These are phyloP conservation scores for Ormyrus thymus DNA, from an alignment of 2,888 invertebrate genomes.

Conservation along the genomic window DNA sequence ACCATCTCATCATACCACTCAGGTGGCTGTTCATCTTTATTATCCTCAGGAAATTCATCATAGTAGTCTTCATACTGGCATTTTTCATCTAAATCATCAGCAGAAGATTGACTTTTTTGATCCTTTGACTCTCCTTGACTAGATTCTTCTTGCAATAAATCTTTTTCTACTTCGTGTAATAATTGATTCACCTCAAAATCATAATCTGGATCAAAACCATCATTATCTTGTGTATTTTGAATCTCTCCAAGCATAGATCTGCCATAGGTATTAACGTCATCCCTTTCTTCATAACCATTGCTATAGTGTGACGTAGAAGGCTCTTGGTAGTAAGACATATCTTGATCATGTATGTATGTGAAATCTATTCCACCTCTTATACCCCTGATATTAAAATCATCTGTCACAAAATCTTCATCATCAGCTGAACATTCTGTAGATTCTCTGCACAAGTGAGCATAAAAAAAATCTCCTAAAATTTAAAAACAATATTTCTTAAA, in stretches of 20 bases:
- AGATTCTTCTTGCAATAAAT: conserved; percentile 5
- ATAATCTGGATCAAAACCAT: conserved; percentile 35
- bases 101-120: not conserved
- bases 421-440: not conserved
- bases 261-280: not conserved
- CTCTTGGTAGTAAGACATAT: conserved; percentile 50
- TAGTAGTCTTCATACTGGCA: conserved; percentile 48
- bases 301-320: not conserved
- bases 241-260: conserved; percentile 34
- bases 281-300: not conserved
- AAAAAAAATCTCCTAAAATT: not conserved
- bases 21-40: conserved; percentile 5
- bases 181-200: conserved; percentile 47
- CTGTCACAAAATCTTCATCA: conserved; percentile 9
- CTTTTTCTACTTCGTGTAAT: conserved; percentile 39
- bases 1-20: conserved; percentile 45
- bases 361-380: not conserved
- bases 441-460: conserved; percentile 75
- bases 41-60: conserved; percentile 44
- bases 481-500: not conserved
- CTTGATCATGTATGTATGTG: conserved; percentile 22
- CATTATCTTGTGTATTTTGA: conserved; percentile 1
- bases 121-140: not conserved
- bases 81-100: conserved; percentile 2
- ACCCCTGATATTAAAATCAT: not conserved